Evolutionary conservation across 2,888 invertebrate species (phyloP), one percentile per base, ranked within the genome.

Genomic region (Caenorhabditis sp.): DNA sequence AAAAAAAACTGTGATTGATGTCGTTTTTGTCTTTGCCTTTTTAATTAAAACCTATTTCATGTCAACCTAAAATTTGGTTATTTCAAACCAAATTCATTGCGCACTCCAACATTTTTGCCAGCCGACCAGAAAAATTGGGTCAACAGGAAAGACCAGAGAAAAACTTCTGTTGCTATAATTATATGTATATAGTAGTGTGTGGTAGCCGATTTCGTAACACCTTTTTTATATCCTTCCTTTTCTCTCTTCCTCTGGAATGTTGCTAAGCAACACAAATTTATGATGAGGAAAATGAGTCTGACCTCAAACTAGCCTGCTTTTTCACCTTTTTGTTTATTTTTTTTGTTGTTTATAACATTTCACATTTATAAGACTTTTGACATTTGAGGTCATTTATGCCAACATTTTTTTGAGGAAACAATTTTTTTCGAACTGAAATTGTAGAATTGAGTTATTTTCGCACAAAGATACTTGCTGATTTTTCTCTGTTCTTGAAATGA

Each of bases 181-280:
- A 43, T 43, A 43, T 43, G 43, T 43, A 43, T 43, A 43, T 43
- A 43, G 43, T 43, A 43, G 36, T 26, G 51, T 19, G 21, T 27
- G 10, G 51, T 12, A 60, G 17, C 1, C 19, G 43, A 69, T 69
- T 70, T 70, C 69, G 65, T 64, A 70, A 70, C 69, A 58, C 62
- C 57, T 3, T 60, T n/a, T 53, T 66, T 62, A 51, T 5, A 21
- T 63, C 59, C 55, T 60, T 31, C 49, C 64, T 23, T n/a, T 57
- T 57, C 27, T 51, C 24, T 53, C 54, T 26, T 54, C 59, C 27
- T 63, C 23, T 26, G 24, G 3, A 61, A 69, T 70, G 69, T 70
- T 70, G 69, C 69, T 53, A 54, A 61, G 69, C 65, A 66, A 70
- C 69, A 31, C 31, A 31, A 31, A 31, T 31, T 31, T 31, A 31